Conservation (phyloP, 2,113 vertebrate genomes). For the Phoenicopterus ruber region DNA sequence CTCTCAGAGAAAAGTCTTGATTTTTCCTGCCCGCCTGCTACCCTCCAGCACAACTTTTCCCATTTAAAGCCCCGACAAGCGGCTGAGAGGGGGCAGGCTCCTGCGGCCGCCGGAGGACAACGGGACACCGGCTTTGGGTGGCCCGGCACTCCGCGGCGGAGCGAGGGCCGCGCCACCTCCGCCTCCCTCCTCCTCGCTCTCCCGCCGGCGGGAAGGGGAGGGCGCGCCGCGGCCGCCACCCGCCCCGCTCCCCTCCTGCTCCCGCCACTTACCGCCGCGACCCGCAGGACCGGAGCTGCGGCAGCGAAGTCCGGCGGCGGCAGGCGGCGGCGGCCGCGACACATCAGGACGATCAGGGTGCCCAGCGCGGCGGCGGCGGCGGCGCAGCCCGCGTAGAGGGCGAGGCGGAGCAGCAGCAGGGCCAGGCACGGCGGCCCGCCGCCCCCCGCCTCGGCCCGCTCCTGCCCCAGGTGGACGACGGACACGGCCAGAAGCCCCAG, state of each 20-base stretch:
- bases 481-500: conserved; percentile 28
- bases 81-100: not conserved
- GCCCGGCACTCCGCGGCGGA: not conserved
- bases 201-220: not conserved
- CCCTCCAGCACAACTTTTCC: not conserved
- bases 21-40: not conserved
- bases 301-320: conserved; percentile 57
- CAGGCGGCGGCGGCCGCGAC: not conserved
- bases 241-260: not conserved
- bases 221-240: not conserved
- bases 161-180: not conserved
- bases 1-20: not conserved
- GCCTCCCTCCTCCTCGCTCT: not conserved
- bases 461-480: conserved; percentile 17
- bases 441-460: not conserved
- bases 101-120: not conserved
- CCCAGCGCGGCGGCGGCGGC: conserved; percentile 60
- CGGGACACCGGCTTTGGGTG: not conserved
- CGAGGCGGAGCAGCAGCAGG: conserved; percentile 46
- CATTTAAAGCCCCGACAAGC: not conserved
- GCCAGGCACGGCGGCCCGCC: conserved; percentile 1
- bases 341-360: conserved; percentile 36
- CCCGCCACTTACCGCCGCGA: not conserved
- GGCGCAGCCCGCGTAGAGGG: conserved; percentile 61
- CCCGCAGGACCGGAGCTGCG: not conserved